phyloP scores from a whole-genome alignment of 2,797 vertebrate genomes.

The Galago senegalensis region DNA sequence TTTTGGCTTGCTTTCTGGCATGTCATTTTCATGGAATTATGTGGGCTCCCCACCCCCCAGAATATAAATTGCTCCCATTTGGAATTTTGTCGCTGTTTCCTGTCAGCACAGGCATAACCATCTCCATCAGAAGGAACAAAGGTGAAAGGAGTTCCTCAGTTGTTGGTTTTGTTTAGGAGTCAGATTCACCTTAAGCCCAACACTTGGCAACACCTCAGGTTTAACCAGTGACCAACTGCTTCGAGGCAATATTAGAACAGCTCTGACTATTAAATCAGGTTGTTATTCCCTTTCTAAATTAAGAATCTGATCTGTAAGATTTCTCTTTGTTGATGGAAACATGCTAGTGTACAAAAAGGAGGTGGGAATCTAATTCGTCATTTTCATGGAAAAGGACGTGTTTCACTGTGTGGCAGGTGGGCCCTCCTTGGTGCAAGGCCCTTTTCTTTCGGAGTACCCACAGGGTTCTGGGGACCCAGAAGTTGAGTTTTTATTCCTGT shows the following conservation, averaged over 20 bases:
- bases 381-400: neutral
- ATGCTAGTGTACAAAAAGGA: neutral
- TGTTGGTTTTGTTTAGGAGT: conserved; percentile 42
- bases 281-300: neutral
- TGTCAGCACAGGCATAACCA: neutral
- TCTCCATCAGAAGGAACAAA: neutral
- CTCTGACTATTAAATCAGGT: neutral
- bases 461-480: rapidly evolving
- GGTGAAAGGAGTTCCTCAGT: neutral
- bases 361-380: neutral
- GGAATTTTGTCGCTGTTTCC: neutral
- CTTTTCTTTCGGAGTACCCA: neutral
- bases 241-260: neutral
- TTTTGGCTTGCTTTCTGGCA: neutral
- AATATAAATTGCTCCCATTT: neutral
- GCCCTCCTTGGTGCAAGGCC: neutral
- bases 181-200: neutral
- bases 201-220: neutral
- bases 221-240: neutral
- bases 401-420: neutral
- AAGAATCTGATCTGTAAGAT: neutral
- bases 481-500: neutral
- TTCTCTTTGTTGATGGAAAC: neutral
- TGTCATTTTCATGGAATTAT: conserved; percentile 11
- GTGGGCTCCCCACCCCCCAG: neutral